A percentile compares a stretch with the other conserved stretches of the same genome.
These are phyloP conservation scores for Sprattus sprattus DNA, from an alignment of 2,113 vertebrate species.

Conservation along the genomic window DNA sequence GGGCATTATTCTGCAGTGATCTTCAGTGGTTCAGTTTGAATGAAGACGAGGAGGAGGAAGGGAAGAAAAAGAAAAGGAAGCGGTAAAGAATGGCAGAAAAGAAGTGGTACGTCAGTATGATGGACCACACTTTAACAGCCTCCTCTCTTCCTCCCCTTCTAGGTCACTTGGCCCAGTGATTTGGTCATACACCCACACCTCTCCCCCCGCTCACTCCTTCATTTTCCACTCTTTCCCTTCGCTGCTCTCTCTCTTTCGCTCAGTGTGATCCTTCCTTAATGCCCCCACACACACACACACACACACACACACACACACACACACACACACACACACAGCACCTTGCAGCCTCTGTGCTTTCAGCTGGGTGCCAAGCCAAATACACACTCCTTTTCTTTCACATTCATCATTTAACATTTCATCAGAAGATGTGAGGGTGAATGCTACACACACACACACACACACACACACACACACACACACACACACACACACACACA, in stretches of 20 bases:
- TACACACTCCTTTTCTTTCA: background rate
- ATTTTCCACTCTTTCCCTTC: background rate
- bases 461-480: background rate
- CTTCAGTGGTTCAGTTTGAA: background rate
- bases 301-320: no score
- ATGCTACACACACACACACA: background rate
- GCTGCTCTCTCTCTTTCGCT: background rate
- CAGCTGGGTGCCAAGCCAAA: background rate
- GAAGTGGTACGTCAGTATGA: background rate
- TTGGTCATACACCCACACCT: background rate
- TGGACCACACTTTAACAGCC: background rate
- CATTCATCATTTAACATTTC: background rate
- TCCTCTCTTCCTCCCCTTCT: background rate
- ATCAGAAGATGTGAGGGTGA: constrained; percentile 7
- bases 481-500: background rate
- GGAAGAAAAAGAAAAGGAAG: background rate
- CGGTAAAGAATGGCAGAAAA: background rate
- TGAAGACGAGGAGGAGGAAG: background rate
- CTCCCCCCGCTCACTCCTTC: background rate
- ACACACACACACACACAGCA: no score
- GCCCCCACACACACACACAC: no score
- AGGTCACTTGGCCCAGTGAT: background rate
- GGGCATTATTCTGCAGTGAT: background rate
- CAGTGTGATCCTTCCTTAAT: background rate
- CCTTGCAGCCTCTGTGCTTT: background rate